phyloP scores from a whole-genome alignment of 2,888 invertebrate genomes.

The Diaphora mendica region DNA sequence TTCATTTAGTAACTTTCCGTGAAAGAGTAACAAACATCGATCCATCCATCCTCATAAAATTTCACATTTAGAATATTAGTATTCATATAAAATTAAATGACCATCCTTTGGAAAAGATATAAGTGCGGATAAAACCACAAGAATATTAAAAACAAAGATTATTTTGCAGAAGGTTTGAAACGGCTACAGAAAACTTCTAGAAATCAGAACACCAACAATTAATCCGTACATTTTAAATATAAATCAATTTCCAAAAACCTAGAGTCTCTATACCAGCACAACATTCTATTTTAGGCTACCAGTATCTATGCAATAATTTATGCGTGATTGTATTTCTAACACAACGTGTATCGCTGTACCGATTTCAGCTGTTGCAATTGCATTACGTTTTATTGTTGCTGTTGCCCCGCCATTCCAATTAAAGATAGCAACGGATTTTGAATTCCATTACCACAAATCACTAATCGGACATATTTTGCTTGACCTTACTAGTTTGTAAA shows the following conservation, averaged over 20 bases:
- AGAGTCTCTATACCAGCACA: neutral
- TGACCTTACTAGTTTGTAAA: neutral
- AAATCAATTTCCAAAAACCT: neutral
- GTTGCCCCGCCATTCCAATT: slow-evolving; percentile 1
- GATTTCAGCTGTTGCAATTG: slow-evolving; percentile 11
- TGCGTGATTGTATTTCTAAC: slow-evolving; percentile 17
- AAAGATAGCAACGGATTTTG: slow-evolving; percentile 3
- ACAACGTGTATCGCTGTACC: neutral
- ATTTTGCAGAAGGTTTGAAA: neutral
- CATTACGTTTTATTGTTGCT: slow-evolving; percentile 6
- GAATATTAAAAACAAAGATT: neutral
- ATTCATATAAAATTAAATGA: no score
- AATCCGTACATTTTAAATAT: neutral
- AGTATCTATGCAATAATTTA: neutral
- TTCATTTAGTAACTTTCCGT: no score
- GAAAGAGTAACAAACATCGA: no score
- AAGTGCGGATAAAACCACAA: no score
- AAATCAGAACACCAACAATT: neutral
- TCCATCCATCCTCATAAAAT: no score
- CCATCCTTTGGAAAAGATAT: no score
- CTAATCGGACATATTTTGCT: neutral
- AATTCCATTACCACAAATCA: neutral
- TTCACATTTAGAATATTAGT: no score
- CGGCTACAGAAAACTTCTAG: neutral
- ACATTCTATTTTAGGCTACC: neutral